A percentile compares a stretch with the other conserved stretches of the same genome.
These are phyloP conservation scores for Wasmannia auropunctata DNA, from an alignment of 1,140 invertebrate genomes.

Conservation along the genomic window DNA sequence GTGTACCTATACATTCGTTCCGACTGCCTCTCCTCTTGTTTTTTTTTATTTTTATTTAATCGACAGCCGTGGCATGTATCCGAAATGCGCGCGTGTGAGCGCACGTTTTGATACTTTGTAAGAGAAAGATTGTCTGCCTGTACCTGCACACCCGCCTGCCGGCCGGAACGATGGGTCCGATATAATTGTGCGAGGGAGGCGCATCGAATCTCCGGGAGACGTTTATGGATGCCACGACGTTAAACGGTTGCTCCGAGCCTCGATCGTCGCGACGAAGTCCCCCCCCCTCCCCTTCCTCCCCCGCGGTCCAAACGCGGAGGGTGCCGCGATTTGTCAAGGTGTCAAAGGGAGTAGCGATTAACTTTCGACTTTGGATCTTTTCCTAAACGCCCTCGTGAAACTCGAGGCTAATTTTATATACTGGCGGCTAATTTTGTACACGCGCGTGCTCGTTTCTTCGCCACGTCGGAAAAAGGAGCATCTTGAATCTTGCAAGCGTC, in stretches of 20 bases:
- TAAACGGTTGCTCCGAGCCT: not conserved
- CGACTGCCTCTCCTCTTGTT: constrained; percentile 32
- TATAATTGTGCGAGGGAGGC: constrained; percentile 22
- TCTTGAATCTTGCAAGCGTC: not conserved
- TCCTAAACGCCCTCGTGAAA: not conserved
- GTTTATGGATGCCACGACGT: constrained; percentile 22
- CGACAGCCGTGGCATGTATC: constrained; percentile 17
- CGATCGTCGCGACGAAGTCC: constrained; percentile 15
- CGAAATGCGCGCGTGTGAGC: not conserved
- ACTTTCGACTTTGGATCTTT: not conserved
- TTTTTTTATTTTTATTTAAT: constrained; percentile 53
- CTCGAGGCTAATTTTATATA: not conserved
- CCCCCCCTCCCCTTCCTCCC: no score
- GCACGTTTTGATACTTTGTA: constrained; percentile 27
- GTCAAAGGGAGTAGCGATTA: constrained; percentile 14
- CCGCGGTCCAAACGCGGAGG: not conserved
- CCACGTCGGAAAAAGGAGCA: not conserved
- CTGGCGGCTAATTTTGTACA: no score
- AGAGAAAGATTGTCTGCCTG: constrained; percentile 16
- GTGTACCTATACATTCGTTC: constrained; percentile 15
- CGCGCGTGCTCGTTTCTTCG: not conserved
- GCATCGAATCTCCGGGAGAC: constrained; percentile 13
- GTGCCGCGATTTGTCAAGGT: constrained; percentile 19
- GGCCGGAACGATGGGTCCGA: not conserved
- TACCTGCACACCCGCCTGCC: not conserved